Evolutionary conservation across 2,888 invertebrate genomes (phyloP), one percentile per base, ranked within the genome.

Genomic region (Drosophila meridiana): DNA sequence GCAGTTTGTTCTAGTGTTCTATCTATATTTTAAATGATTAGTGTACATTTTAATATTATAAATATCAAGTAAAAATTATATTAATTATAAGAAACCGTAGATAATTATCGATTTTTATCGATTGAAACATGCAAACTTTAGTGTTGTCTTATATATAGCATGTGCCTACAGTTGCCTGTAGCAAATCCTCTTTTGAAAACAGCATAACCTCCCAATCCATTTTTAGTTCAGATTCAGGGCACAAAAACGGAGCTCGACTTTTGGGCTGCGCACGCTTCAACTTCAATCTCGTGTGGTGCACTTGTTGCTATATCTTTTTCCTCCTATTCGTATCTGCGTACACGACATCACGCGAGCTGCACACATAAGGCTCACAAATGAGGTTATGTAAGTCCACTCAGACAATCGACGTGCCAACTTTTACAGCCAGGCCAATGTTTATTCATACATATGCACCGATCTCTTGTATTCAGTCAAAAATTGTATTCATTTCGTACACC

Each of bases 311-410:
- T 79, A 67, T 67, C 40, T 48, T 70, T 13, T 68, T 20, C 38
- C 13, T 11, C 13, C 38, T 3, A 34, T 69, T 74, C 73, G 64
- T 81, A 83, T 81, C 84, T 82, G 70, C 73, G 77, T 82, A 76
- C 87, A 87, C 85, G 77, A 83, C 78, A 81, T 84, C 89, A 88
- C 84, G 84, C 89, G 85, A 84, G 64, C 61, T 57, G n/a, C 58
- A 52, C 64, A 76, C 67, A 77, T 73, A 79, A 69, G 73, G 69
- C 76, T 14, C 61, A 13, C 61, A 84, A 89, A 82, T 82, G 69
- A 84, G 83, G 70, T 85, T 85, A 85, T 89, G 75, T 69, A 89
- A 85, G 81, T 34, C 5, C 42, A 62, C 73, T 72, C 57, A 73
- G 75, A 83, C 86, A 83, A 83, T 69, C 73, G 69, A 56, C 69